Conservation (phyloP, 2,113 vertebrate species). For the Myanophis thanlyinensis region DNA sequence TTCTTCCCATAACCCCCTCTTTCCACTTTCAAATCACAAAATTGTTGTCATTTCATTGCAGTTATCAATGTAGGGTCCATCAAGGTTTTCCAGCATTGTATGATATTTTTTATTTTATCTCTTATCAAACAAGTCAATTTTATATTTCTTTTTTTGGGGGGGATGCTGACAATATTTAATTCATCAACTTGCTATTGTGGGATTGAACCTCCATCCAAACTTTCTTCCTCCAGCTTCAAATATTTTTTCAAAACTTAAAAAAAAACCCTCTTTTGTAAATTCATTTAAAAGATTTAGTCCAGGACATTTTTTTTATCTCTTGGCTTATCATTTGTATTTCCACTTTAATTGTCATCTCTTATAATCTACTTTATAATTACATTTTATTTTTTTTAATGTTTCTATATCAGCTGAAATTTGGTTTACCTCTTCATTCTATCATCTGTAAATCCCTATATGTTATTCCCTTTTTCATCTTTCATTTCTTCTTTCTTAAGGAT, state of each 20-base stretch:
- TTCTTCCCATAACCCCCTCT: background rate
- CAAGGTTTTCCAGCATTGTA: background rate
- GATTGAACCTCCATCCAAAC: background rate
- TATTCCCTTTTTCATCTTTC: background rate
- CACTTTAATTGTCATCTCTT: background rate
- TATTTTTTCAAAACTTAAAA: background rate
- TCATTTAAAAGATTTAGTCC: background rate
- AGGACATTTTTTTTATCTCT: background rate
- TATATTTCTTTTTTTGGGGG: background rate
- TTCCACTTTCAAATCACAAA: background rate
- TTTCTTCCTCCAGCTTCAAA: background rate
- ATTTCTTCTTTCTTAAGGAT: background rate
- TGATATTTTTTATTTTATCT: background rate
- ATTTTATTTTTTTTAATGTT: background rate
- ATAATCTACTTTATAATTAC: background rate
- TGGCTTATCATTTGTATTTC: background rate
- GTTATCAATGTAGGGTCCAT: background rate
- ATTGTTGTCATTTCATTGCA: background rate
- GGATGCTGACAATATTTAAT: background rate
- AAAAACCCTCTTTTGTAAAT: background rate
- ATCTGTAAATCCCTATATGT: background rate
- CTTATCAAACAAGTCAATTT: background rate
- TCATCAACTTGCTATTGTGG: background rate
- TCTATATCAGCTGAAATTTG: background rate
- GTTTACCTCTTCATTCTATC: background rate